Evolutionary conservation across 2,797 vertebrate genomes (phyloP), one percentile per base, ranked within the genome.

Genomic region (Leptatherina wallacei): DNA sequence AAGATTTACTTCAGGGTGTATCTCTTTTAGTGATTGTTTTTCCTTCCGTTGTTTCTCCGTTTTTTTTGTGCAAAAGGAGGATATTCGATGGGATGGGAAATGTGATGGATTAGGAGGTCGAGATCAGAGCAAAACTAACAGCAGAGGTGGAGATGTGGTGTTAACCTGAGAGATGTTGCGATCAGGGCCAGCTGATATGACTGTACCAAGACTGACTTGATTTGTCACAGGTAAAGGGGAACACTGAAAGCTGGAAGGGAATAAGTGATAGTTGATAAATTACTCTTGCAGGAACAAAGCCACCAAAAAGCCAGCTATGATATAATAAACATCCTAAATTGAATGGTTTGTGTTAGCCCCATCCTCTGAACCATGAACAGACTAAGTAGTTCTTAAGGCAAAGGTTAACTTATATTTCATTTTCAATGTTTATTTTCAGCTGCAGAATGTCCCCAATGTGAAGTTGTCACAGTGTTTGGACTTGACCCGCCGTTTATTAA

Each of bases 1-100:
- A 80, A 92, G 92, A 93, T 92, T 91, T 90, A 92, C 90, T 86
- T 65, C 71, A 24, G 77, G 82, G 62, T 38, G 76, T 89, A 89
- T 93, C 90, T 90, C 84, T 83, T 67, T 88, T 88, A 86, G 86
- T 92, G 91, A 92, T 93, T 92, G 89, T 90, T 92, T 91, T 91
- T 86, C 67, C 78, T 81, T 82, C 76, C 58, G 33, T 59, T 35
- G 3, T 52, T 51, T 69, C 59, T 73, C n/a, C 44, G 24, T 75
- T 55, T 4, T 40, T 55, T 3, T 30, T 22, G 14, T 68, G 49
- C 70, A 75, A 81, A 73, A 70, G 74, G 69, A 74, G 73, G 61
- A 13, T 11, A 67, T 61, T 77, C 65, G 22, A 36, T 64, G 7
- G 77, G 77, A 85, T 40, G 80, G 86, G 75, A 81, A 78, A 85